Base-by-base conservation (phyloP, 2,888 invertebrate species). In the Xestia c-nigrum region DNA sequence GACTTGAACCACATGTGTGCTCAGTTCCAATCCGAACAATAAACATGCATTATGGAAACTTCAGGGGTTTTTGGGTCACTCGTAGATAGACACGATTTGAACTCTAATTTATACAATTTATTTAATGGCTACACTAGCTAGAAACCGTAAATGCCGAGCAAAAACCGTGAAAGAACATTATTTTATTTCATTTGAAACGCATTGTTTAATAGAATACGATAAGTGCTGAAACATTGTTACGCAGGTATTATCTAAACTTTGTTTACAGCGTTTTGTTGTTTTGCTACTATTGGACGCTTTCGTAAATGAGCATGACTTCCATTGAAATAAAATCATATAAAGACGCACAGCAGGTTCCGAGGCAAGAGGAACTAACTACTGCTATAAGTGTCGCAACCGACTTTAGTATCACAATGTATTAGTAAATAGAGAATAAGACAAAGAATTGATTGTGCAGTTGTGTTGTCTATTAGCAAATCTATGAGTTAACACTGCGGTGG, bases 381-480 rank as follows among this genome's bases (percentile, higher is more conserved):
- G 14, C 31, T 16, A 21, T 31, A 59, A 6, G 14, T 75, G 63
- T 72, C 24, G 66, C 67, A 83, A 84, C 43, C 21, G 5, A 46
- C 31, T 43, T 31, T 31, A 68, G 43, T 61, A 67, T 47, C 55
- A 76, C 74, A 76, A 69, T 72, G 67, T 69, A 55, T 74, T 69
- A 40, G 19, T 76, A 72, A 73, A 74, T 79, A 67, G 55, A 69
- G 59, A 75, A 76, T 87, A 75, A 72, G 68, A 85, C 78, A 85
- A 84, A 81, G 75, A 79, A 77, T 72, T 73, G 71, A 83, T 84
- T 74, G 74, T 80, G 65, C 47, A 77, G 66, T 72, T 80, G 76
- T 77, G 68, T 71, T 75, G 83, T 85, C 67, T 83, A 74, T 87
- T 83, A 78, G 65, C 74, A 82, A 80, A 83, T 80, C 71, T 80